Evolutionary conservation across 2,797 vertebrate species (phyloP).

Genomic region (Diplodus sargus): DNA sequence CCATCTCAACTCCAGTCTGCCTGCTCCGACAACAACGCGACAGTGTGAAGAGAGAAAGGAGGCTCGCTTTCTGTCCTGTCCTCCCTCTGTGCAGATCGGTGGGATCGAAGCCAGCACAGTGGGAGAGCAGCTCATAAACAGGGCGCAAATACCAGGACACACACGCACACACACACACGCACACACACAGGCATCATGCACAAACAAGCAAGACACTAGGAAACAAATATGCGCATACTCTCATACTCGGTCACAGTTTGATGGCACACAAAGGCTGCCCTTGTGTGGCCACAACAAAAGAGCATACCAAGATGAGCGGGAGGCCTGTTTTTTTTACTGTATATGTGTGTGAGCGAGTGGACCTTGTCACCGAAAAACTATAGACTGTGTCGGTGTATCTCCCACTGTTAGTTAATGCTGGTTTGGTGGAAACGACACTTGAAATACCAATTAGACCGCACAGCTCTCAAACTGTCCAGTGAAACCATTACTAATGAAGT

Average conservation of each 20-base stretch:
- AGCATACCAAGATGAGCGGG: constrained; percentile 47
- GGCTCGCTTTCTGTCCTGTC: constrained; percentile 50
- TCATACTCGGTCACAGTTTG: constrained; percentile 51
- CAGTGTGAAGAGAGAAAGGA: constrained; percentile 47
- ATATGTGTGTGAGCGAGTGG: constrained; percentile 2
- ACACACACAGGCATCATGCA: constrained; percentile 15
- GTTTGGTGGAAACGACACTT: constrained; percentile 17
- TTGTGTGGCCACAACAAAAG: constrained; percentile 79
- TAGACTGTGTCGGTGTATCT: constrained; percentile 13
- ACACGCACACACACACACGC: constrained; percentile 15
- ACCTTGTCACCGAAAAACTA: constrained; percentile 17
- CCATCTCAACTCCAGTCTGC: constrained; percentile 28
- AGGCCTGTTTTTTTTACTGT: constrained; percentile 31
- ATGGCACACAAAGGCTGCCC: constrained; percentile 76
- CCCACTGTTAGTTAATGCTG: constrained; percentile 12
- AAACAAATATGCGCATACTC: constrained; percentile 65
- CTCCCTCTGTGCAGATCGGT: constrained; percentile 27
- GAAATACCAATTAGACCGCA: constrained; percentile 32
- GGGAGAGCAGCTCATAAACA: constrained; percentile 52
- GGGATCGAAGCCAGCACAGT: constrained; percentile 56
- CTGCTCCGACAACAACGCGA: constrained; percentile 46
- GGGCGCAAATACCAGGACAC: constrained; percentile 50
- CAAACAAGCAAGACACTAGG: constrained; percentile 36
- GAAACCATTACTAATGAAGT: constrained; percentile 21
- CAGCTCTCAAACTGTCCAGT: constrained; percentile 11